phyloP scores from a whole-genome alignment of 2,113 vertebrate species.

The Emydocephalus ijimae region DNA sequence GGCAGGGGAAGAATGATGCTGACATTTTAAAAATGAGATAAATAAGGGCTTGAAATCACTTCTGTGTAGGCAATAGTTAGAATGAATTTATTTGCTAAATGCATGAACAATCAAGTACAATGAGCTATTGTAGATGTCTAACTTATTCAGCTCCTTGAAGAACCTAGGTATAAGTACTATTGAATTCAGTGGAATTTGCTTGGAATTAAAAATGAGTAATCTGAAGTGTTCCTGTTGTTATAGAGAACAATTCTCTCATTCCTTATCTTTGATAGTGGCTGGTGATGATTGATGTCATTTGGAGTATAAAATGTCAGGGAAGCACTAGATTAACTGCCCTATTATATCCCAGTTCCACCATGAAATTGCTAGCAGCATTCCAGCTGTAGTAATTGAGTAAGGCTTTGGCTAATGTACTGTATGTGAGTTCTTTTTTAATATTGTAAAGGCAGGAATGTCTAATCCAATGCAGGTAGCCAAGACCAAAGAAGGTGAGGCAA shows the following conservation, averaged over 20 bases:
- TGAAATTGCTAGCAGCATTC: neutral
- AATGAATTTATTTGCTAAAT: neutral
- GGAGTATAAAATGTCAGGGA: neutral
- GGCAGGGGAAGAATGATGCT: neutral
- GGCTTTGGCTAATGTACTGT: neutral
- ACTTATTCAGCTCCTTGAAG: neutral
- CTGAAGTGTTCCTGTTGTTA: neutral
- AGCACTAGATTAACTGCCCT: neutral
- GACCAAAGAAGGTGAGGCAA: neutral
- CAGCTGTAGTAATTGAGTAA: neutral
- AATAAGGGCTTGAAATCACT: neutral
- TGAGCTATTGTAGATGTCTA: neutral
- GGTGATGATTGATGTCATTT: neutral
- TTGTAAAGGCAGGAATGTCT: neutral
- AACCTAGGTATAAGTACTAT: neutral
- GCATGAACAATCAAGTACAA: neutral
- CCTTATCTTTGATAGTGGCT: neutral
- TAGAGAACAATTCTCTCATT: neutral
- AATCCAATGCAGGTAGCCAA: neutral
- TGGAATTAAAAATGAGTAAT: neutral
- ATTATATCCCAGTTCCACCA: neutral
- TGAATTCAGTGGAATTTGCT: neutral
- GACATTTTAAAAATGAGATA: neutral
- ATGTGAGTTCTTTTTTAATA: neutral
- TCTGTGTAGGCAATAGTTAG: neutral